These are phyloP conservation scores for Orthosia gothica DNA, from an alignment of 2,888 invertebrate species.

Conservation along the genomic window DNA sequence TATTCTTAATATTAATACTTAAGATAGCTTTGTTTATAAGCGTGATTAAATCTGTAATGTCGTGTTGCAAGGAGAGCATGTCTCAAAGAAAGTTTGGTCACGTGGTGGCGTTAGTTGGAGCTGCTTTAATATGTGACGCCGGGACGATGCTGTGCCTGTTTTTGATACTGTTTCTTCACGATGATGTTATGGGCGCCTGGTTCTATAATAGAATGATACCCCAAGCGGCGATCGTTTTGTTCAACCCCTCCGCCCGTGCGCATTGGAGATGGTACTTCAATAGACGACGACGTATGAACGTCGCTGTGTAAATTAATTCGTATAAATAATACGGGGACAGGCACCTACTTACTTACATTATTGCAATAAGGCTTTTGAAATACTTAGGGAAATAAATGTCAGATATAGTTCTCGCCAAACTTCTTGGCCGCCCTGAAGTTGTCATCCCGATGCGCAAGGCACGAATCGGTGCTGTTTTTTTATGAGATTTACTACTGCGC, in stretches of 20 bases:
- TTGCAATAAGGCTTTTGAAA: neutral
- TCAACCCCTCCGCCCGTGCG: constrained; percentile 38
- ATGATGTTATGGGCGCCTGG: constrained; percentile 23
- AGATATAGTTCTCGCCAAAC: too few relatives aligned
- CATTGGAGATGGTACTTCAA: constrained; percentile 56
- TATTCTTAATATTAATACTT: constrained; percentile 44
- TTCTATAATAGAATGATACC: constrained; percentile 51
- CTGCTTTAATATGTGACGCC: constrained; percentile 65
- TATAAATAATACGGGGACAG: too few relatives aligned
- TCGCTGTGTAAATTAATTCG: constrained; percentile 32
- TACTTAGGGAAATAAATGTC: neutral
- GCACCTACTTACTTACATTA: neutral
- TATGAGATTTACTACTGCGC: too few relatives aligned
- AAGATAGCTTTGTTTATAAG: constrained; percentile 60
- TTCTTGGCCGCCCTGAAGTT: too few relatives aligned
- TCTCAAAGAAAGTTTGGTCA: constrained; percentile 57
- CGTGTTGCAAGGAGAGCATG: constrained; percentile 56
- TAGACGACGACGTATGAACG: constrained; percentile 44
- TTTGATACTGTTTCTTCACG: neutral
- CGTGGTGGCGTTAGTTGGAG: constrained; percentile 62
- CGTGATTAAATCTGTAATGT: constrained; percentile 59
- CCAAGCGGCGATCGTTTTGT: constrained; percentile 50
- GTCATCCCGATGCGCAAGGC: too few relatives aligned
- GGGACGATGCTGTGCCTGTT: constrained; percentile 40
- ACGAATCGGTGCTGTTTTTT: too few relatives aligned